These are phyloP conservation scores for Chrysolina oricalcia DNA, from an alignment of 2,888 invertebrate species.

Conservation along the genomic window DNA sequence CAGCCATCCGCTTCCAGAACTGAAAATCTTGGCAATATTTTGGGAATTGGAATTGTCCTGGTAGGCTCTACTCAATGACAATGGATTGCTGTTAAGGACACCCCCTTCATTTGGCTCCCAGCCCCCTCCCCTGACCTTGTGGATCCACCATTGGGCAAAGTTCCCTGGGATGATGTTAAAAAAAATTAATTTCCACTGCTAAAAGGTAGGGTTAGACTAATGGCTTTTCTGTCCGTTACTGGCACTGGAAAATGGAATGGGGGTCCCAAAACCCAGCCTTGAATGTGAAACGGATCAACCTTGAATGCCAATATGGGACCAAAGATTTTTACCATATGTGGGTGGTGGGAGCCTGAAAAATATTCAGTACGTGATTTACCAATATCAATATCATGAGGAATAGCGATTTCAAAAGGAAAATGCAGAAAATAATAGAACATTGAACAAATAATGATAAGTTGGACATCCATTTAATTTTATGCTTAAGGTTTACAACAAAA, in stretches of 20 bases:
- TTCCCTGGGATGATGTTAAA: constrained; percentile 8
- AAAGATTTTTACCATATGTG: constrained; percentile 21
- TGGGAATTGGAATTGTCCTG: constrained; percentile 2
- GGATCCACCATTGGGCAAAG: constrained; percentile 17
- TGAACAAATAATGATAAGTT: constrained; percentile 10
- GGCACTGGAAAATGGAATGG: constrained; percentile 22
- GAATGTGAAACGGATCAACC: constrained; percentile 12
- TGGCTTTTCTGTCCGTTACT: constrained; percentile 11
- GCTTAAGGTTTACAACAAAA: constrained; percentile 21
- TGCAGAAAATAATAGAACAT: constrained; percentile 14
- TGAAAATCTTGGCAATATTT: constrained; percentile 13
- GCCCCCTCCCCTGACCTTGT: constrained; percentile 17
- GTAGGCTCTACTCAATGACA: background rate
- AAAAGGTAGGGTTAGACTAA: constrained; percentile 18
- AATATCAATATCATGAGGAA: constrained; percentile 7
- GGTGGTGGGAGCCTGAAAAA: constrained; percentile 24
- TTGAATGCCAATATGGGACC: constrained; percentile 17
- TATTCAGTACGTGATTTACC: constrained; percentile 22
- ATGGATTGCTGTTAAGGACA: constrained; percentile 18
- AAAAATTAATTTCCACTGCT: background rate
- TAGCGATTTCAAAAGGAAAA: constrained; percentile 15
- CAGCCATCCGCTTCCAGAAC: background rate
- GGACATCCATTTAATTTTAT: constrained; percentile 19
- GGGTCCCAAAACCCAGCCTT: constrained; percentile 21
- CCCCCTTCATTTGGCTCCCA: constrained; percentile 18